Evolutionary conservation across 2,797 vertebrate species (phyloP).

Genomic region (Gymnoscopelus braueri): DNA sequence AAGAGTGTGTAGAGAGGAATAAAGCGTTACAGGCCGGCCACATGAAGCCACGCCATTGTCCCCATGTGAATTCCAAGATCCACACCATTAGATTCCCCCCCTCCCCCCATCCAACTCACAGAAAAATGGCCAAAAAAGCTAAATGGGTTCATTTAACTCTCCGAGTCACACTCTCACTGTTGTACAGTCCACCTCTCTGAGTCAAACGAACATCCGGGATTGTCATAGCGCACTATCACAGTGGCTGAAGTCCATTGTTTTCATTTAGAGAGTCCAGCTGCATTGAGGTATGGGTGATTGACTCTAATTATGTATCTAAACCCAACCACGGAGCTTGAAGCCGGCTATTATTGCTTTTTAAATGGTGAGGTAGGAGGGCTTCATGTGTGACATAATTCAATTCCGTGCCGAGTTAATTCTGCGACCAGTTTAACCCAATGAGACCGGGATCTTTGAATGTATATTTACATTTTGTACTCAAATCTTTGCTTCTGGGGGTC

Average conservation of each 20-base stretch:
- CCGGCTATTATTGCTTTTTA: slow-evolving; percentile 71
- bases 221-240: slow-evolving; percentile 1
- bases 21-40: no score
- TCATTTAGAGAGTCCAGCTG: slow-evolving; percentile 56
- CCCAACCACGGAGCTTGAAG: slow-evolving; percentile 61
- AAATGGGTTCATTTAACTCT: no score
- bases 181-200: no score
- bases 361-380: slow-evolving; percentile 68
- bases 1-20: no score
- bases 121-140: no score
- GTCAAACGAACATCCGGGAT: no score
- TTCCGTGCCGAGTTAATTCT: slow-evolving; percentile 78
- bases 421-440: slow-evolving; percentile 77
- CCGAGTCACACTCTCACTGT: no score
- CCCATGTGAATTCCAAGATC: neutral
- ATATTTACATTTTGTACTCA: no score
- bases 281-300: slow-evolving; percentile 61
- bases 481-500: no score
- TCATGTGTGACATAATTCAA: slow-evolving; percentile 83
- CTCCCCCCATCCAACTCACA: no score
- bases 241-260: slow-evolving; percentile 34
- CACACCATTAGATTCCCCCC: slow-evolving; percentile 31
- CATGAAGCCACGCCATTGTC: neutral
- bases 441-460: no score
- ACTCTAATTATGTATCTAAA: slow-evolving; percentile 75